Percentiles rank a stretch among this genome's conserved stretches.
Evolutionary conservation across 2,113 vertebrate genomes (phyloP).

Genomic region (Alethe castanea): DNA sequence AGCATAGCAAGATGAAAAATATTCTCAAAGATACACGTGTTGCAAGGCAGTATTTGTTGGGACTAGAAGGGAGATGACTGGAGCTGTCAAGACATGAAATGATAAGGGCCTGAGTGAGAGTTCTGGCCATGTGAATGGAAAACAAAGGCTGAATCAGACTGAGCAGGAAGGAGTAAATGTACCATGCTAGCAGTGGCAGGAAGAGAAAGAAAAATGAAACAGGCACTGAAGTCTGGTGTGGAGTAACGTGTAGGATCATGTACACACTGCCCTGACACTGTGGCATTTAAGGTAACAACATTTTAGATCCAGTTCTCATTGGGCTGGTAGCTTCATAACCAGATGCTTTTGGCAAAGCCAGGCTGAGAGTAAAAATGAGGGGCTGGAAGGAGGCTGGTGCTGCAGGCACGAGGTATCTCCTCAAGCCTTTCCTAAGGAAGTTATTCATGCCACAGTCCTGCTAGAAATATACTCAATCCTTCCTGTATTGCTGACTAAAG

Average conservation of each 20-base stretch:
- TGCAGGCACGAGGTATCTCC: not conserved
- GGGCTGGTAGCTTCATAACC: not conserved
- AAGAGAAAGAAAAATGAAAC: not conserved
- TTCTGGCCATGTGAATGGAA: not conserved
- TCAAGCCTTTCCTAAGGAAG: not conserved
- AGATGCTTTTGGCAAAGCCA: not conserved
- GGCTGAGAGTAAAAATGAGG: not conserved
- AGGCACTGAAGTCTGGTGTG: not conserved
- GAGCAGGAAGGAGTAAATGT: not conserved
- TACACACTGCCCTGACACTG: not conserved
- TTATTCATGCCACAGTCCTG: not conserved
- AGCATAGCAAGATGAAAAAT: not conserved
- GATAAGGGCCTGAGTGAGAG: constrained; percentile 18
- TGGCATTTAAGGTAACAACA: not conserved
- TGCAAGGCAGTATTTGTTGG: constrained; percentile 31
- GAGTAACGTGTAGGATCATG: not conserved
- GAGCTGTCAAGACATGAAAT: constrained; percentile 40
- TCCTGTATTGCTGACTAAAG: not conserved
- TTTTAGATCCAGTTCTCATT: not conserved
- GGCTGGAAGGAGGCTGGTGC: not conserved
- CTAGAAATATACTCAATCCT: not conserved
- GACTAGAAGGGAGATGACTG: constrained; percentile 1
- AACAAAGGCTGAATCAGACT: constrained; percentile 46
- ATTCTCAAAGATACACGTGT: not conserved
- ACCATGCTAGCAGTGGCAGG: not conserved